A percentile compares a stretch with the other conserved stretches of the same genome.
These are phyloP conservation scores for Eidolon helvum DNA, from an alignment of 2,113 vertebrate genomes.

Conservation along the genomic window DNA sequence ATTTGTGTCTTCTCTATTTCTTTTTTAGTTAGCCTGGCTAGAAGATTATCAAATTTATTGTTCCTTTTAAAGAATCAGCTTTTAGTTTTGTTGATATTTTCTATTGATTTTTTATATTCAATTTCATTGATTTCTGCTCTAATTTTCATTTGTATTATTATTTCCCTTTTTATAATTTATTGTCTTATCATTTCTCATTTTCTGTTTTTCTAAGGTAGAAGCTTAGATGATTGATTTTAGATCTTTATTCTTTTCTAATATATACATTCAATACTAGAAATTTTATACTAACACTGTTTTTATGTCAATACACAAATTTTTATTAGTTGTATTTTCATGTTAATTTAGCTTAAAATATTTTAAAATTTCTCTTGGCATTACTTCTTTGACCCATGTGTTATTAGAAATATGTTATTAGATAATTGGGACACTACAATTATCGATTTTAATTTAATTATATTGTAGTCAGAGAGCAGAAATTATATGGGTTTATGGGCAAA, in stretches of 20 bases:
- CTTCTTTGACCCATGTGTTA: neutral
- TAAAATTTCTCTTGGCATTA: neutral
- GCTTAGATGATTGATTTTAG: neutral
- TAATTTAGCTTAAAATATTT: neutral
- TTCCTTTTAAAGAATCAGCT: neutral
- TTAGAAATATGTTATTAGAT: neutral
- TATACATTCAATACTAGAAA: neutral
- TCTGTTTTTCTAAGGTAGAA: neutral
- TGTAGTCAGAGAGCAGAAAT: neutral
- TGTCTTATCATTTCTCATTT: neutral
- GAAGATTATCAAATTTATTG: neutral
- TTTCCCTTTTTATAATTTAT: neutral
- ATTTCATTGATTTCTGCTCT: neutral
- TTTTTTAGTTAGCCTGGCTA: neutral
- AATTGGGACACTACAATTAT: neutral
- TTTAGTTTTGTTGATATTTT: neutral
- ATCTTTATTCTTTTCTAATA: neutral
- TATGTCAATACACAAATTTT: neutral
- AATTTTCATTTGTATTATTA: neutral
- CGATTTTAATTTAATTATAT: neutral
- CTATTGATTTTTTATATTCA: neutral
- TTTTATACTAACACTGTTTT: neutral
- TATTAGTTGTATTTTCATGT: neutral
- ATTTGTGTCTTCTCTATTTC: neutral
- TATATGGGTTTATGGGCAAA: neutral